A percentile compares a stretch with the other conserved stretches of the same genome.
phyloP scores from a whole-genome alignment of 2,888 invertebrate species.

The Carterocephalus palaemon region DNA sequence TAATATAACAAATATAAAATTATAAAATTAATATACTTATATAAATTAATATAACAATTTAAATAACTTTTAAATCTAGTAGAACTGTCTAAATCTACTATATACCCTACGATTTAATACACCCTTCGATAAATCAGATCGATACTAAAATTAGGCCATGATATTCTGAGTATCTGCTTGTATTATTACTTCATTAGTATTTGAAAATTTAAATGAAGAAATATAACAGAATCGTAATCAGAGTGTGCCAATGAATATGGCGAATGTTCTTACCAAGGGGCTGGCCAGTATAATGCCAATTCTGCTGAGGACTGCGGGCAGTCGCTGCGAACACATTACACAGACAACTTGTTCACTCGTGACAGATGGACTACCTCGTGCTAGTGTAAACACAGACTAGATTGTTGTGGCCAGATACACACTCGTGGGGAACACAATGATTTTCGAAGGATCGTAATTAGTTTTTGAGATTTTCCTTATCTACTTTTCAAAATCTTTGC shows the following conservation, averaged over 20 bases:
- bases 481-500: conserved; percentile 56
- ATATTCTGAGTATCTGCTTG: no score
- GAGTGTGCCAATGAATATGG: conserved; percentile 74
- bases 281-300: conserved; percentile 97
- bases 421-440: conserved; percentile 27
- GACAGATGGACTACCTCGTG: conserved; percentile 71
- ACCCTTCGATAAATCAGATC: no score
- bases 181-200: neutral
- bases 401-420: conserved; percentile 64
- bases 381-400: conserved; percentile 70
- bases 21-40: no score
- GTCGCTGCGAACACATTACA: conserved; percentile 91
- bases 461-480: conserved; percentile 25
- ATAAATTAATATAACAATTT: no score
- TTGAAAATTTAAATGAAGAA: conserved; percentile 38
- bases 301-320: conserved; percentile 96
- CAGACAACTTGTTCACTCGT: conserved; percentile 79
- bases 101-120: no score
- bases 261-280: conserved; percentile 91
- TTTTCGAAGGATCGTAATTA: conserved; percentile 23
- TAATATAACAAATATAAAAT: no score
- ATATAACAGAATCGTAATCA: conserved; percentile 60
- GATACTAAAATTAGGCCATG: no score
- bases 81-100: no score
- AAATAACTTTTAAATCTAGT: no score